Conservation (phyloP, 2,888 invertebrate genomes). For the Automeris io region DNA sequence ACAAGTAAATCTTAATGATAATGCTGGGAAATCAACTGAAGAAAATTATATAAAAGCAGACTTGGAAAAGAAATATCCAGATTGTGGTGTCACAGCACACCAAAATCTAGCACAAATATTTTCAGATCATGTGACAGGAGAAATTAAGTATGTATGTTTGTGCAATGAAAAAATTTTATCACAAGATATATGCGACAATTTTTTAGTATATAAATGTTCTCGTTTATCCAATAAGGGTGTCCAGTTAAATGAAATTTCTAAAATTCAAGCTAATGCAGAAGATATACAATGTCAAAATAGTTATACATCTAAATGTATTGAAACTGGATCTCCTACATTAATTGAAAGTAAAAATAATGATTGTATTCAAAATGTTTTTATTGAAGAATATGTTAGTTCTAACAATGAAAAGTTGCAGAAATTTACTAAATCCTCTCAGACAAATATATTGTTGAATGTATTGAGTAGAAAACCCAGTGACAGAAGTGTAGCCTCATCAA, state of each 20-base stretch:
- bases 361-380: neutral
- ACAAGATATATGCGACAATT: conserved; percentile 37
- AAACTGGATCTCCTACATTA: conserved; percentile 13
- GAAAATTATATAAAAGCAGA: conserved; percentile 10
- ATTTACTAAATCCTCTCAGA: conserved; percentile 53
- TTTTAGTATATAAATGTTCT: conserved; percentile 52
- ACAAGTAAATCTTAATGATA: conserved; percentile 43
- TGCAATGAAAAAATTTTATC: conserved; percentile 35
- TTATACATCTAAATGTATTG: conserved; percentile 10
- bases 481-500: conserved; percentile 20
- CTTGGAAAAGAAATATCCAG: conserved; percentile 16
- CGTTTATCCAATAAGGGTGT: conserved; percentile 32
- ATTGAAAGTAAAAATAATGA: conserved; percentile 12
- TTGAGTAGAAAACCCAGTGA: conserved; percentile 22
- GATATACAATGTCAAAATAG: conserved; percentile 18
- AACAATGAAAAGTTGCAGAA: conserved; percentile 19
- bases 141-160: conserved; percentile 52
- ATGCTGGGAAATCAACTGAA: conserved; percentile 16
- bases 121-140: conserved; percentile 28
- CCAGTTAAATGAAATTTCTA: conserved; percentile 12
- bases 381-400: conserved; percentile 14
- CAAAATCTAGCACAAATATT: conserved; percentile 20
- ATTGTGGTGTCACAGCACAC: conserved; percentile 18
- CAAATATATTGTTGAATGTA: conserved; percentile 38
- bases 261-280: conserved; percentile 10